Base-by-base conservation (phyloP, 2,113 vertebrate species). In the Embiotoca jacksoni region DNA sequence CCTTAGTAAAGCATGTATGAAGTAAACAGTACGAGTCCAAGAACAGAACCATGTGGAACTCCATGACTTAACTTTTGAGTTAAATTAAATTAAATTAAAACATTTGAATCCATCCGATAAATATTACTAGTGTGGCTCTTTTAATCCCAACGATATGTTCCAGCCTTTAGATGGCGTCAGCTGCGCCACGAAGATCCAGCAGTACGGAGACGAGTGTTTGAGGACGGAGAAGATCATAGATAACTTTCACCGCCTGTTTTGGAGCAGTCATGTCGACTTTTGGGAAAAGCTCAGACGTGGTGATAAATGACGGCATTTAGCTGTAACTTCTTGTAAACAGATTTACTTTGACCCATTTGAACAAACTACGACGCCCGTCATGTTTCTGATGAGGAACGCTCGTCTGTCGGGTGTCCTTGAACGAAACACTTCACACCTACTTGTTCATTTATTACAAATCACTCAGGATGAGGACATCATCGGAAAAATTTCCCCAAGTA, bases 381-480 rank as follows among this genome's bases (percentile, higher is more conserved):
- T 47, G 52, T 49, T 53, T 10, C 33, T 77, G 75, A 75, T 15
- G 63, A 56, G 60, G 3, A 35, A 16, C 4, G 36, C 55, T 55
- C 0, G 30, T 14, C 58, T 31, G 77, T 71, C 47, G 5, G 23
- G 58, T 3, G 72, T 81, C 85, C 71, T 80, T 72, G 14, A 77
- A 56, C 6, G 8, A 72, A 23, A 36, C 62, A n/a, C 69, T 57
- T 33, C 35, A 32, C 59, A 6, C 64, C 72, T 71, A 39, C 75
- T 87, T 63, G 75, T 53, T 80, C 75, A 85, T 85, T 82, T 64
- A 76, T 74, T 75, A 79, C 49, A 0, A 68, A 71, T 65, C 60
- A 31, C 47, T 78, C 73, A 56, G 82, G 57, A 75, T 16, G 56
- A 73, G 63, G 74, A 74, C 83, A 76, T 77, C 64, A 77, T 86